Percentiles rank a stretch among this genome's conserved stretches.
phyloP scores from a whole-genome alignment of 2,888 invertebrate species.

The Hyposoter didymator region DNA sequence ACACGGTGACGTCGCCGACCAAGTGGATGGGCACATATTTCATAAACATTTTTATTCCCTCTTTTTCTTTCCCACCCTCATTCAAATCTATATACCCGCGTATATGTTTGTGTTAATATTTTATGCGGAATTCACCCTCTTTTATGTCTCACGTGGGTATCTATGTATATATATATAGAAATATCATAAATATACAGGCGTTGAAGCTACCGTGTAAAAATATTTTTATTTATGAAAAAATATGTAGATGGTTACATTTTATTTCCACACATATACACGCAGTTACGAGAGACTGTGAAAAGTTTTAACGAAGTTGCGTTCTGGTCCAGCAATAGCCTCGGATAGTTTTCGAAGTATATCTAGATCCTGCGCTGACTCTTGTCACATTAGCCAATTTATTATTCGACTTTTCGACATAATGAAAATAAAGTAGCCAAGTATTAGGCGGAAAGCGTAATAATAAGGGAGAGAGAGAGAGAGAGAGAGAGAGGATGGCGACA shows the following conservation, averaged over 20 bases:
- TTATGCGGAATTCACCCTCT: conserved; percentile 13
- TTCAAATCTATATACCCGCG: conserved; percentile 1
- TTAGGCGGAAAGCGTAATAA: neutral
- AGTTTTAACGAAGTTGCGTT: conserved; percentile 21
- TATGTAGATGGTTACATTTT: conserved; percentile 1
- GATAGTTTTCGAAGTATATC: conserved; percentile 24
- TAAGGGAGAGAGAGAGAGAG: conserved; percentile 20
- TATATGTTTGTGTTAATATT: conserved; percentile 20
- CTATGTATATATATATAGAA: neutral
- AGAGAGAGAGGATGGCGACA: too few species aligned
- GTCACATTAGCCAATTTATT: conserved; percentile 56
- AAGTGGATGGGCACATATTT: conserved; percentile 21
- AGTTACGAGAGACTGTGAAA: neutral
- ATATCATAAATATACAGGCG: neutral
- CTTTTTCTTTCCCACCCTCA: conserved; percentile 3
- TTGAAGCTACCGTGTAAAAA: neutral
- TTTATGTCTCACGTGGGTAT: neutral
- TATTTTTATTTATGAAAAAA: conserved; percentile 6
- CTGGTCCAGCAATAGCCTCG: conserved; percentile 7
- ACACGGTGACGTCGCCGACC: conserved; percentile 28
- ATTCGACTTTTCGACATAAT: conserved; percentile 39
- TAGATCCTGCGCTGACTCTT: neutral
- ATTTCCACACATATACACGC: neutral
- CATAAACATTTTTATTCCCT: conserved; percentile 18
- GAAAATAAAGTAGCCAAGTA: conserved; percentile 3